Percentiles rank a stretch among this genome's conserved stretches.
These are phyloP conservation scores for Puma concolor DNA, from an alignment of 2,113 vertebrate species.

Conservation along the genomic window DNA sequence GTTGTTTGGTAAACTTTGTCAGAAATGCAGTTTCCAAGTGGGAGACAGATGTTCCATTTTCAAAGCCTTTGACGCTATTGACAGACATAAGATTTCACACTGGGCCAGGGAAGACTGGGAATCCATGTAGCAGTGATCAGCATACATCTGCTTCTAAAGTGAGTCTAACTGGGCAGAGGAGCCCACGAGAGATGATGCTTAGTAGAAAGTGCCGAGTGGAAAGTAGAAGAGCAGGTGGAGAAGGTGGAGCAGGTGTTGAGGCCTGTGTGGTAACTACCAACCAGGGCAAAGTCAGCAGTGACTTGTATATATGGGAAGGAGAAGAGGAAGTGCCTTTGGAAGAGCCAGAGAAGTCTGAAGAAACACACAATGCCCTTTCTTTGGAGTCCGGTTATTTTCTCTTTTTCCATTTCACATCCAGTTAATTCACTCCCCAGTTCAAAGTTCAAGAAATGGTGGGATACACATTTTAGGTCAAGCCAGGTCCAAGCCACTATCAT, in stretches of 20 bases:
- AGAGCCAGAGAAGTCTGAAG: neutral
- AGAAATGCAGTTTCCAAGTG: conserved; percentile 43
- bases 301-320: neutral
- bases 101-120: neutral
- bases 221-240: neutral
- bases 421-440: neutral
- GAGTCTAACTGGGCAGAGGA: neutral
- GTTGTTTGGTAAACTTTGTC: neutral
- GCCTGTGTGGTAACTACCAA: neutral
- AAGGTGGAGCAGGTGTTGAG: neutral
- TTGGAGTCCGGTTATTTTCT: neutral
- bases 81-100: neutral
- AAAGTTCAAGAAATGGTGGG: neutral
- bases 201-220: neutral
- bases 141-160: neutral
- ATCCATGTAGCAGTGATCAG: neutral
- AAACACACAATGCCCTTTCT: neutral
- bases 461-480: neutral
- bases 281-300: neutral
- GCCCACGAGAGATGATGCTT: neutral
- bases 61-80: neutral
- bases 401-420: neutral
- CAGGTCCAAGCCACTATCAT: neutral
- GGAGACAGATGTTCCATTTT: conserved; percentile 40
- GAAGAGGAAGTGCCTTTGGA: neutral